phyloP scores from a whole-genome alignment of 2,113 vertebrate species.

The Misgurnus anguillicaudatus region DNA sequence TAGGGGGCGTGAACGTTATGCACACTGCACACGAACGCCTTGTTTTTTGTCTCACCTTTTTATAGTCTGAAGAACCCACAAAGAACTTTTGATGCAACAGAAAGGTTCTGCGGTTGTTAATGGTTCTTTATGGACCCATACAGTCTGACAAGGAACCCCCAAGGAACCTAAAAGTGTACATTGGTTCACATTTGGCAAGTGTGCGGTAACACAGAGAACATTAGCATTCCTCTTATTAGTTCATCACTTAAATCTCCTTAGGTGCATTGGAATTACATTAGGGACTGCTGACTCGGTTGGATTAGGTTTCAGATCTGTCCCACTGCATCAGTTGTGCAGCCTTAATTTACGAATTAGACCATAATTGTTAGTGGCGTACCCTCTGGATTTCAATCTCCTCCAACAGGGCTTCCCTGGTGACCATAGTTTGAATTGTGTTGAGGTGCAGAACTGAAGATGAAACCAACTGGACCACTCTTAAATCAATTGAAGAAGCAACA shows the following conservation, averaged over 20 bases:
- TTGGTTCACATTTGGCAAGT: not conserved
- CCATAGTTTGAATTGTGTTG: not conserved
- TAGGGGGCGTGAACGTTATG: too few species aligned
- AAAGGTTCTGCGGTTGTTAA: too few species aligned
- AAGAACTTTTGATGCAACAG: too few species aligned
- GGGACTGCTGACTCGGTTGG: conserved; percentile 26
- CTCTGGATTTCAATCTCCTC: not conserved
- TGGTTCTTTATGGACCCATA: too few species aligned
- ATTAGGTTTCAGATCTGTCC: conserved; percentile 34
- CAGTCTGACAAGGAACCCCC: not conserved
- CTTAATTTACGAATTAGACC: conserved; percentile 17
- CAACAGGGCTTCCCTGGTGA: not conserved
- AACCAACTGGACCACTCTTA: not conserved
- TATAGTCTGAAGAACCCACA: too few species aligned
- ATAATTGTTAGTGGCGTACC: conserved; percentile 9
- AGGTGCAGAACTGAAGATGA: not conserved
- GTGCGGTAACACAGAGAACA: conserved; percentile 26
- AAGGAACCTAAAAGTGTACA: not conserved
- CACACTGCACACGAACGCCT: too few species aligned
- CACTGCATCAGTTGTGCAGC: not conserved
- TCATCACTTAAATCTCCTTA: conserved; percentile 19
- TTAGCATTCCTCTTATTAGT: not conserved
- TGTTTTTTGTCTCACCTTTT: too few species aligned
- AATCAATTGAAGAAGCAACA: not conserved
- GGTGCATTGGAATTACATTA: conserved; percentile 21